Conservation (phyloP, 2,888 invertebrate genomes). For the Horisme vitalbata region DNA sequence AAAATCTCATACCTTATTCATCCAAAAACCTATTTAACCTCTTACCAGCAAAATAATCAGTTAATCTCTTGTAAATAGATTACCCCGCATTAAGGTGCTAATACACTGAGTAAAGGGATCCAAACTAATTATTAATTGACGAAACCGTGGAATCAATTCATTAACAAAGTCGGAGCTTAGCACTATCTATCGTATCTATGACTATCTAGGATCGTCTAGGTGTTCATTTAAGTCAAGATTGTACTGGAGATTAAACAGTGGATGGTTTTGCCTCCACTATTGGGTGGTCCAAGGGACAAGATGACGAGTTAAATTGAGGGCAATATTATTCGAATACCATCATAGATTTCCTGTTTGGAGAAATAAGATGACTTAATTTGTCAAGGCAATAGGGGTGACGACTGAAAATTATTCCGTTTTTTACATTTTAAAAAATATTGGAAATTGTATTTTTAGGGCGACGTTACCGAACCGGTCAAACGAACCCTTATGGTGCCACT, state of each 20-base stretch:
- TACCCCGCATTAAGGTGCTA: constrained; percentile 21
- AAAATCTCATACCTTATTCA: neutral
- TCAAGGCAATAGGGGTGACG: too few species aligned
- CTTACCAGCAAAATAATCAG: constrained; percentile 9
- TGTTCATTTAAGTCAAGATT: constrained; percentile 79
- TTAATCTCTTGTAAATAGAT: constrained; percentile 15
- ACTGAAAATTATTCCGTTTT: too few species aligned
- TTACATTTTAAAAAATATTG: too few species aligned
- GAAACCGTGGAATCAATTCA: constrained; percentile 72
- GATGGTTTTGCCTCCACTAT: constrained; percentile 55
- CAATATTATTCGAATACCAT: neutral
- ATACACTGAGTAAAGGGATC: constrained; percentile 29
- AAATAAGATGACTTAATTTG: too few species aligned
- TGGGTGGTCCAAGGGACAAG: constrained; percentile 36
- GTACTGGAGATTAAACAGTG: constrained; percentile 72
- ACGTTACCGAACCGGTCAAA: too few species aligned
- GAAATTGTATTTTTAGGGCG: too few species aligned
- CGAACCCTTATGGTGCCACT: too few species aligned
- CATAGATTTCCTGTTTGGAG: too few species aligned
- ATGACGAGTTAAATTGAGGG: constrained; percentile 16
- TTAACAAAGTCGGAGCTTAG: constrained; percentile 69
- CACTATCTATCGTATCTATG: too few species aligned
- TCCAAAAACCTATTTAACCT: neutral
- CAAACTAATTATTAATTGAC: constrained; percentile 55
- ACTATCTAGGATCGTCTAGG: constrained; percentile 71